A percentile compares a stretch with the other conserved stretches of the same genome.
phyloP scores from a whole-genome alignment of 1,140 invertebrate species.

The Metaphire vulgaris region DNA sequence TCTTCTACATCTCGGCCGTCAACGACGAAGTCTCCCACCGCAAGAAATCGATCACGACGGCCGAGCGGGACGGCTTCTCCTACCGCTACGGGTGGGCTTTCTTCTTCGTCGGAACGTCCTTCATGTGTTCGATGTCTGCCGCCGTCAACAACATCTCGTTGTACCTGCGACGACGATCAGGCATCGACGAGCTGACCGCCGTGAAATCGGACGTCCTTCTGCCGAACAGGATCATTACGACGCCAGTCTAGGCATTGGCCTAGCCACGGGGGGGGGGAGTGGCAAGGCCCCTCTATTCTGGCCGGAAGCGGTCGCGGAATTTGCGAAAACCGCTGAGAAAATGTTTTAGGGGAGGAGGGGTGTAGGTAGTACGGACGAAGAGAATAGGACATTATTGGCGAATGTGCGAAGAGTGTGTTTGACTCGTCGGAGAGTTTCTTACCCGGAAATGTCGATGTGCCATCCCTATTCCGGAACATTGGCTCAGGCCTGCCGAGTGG shows the following conservation, averaged over 20 bases:
- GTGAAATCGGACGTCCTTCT: background rate
- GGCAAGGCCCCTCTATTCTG: no score
- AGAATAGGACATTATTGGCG: no score
- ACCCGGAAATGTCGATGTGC: no score
- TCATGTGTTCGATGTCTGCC: constrained; percentile 38
- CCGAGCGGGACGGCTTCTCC: constrained; percentile 33
- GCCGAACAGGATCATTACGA: background rate
- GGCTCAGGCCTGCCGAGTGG: no score
- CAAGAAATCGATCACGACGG: constrained; percentile 30
- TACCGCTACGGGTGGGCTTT: constrained; percentile 46
- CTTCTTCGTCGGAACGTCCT: constrained; percentile 38
- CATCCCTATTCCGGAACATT: no score
- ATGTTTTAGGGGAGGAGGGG: no score
- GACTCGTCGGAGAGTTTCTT: no score
- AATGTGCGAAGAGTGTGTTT: no score
- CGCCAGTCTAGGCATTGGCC: background rate
- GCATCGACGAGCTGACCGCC: constrained; percentile 11
- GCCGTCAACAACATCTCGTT: constrained; percentile 39
- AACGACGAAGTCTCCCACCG: constrained; percentile 44
- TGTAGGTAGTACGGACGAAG: no score
- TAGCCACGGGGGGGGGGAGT: no score
- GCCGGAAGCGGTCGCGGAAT: no score
- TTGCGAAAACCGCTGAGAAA: no score
- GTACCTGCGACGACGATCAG: constrained; percentile 35
- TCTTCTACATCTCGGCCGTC: constrained; percentile 45